Evolutionary conservation across 2,888 invertebrate genomes (phyloP).

Genomic region (Allolobophora icterica): DNA sequence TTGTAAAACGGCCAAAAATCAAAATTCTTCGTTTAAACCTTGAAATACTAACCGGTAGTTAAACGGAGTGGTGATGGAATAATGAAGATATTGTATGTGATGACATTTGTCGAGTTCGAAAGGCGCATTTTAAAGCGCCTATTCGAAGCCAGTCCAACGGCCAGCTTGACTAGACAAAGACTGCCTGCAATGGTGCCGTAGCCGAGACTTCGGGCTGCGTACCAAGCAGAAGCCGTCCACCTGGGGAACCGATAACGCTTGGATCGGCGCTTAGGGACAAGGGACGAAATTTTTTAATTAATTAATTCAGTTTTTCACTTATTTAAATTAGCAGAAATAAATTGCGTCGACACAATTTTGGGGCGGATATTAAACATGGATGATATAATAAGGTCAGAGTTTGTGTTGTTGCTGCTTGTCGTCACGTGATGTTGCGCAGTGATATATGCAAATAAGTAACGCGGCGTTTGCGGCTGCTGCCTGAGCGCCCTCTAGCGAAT

Average conservation of each 20-base stretch:
- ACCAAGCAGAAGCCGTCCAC: constrained; percentile 6
- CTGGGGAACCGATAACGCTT: neutral
- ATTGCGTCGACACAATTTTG: constrained; percentile 17
- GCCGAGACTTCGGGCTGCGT: neutral
- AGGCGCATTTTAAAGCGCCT: constrained; percentile 8
- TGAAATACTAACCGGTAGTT: constrained; percentile 17
- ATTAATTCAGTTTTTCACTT: neutral
- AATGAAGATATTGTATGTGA: constrained; percentile 4
- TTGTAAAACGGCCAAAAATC: constrained; percentile 9
- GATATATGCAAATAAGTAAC: neutral
- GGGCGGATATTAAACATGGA: constrained; percentile 17
- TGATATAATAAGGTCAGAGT: constrained; percentile 12
- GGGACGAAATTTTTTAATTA: neutral
- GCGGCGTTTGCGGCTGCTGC: neutral
- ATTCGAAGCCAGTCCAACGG: constrained; percentile 17
- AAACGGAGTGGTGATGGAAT: neutral
- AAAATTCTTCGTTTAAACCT: neutral
- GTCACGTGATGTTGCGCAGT: constrained; percentile 17
- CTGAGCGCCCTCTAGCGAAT: neutral
- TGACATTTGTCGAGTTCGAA: constrained; percentile 11
- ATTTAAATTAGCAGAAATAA: neutral
- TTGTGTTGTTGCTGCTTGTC: neutral
- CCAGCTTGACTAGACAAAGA: constrained; percentile 17
- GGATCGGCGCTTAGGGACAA: neutral
- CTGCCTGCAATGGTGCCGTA: neutral